phyloP scores from a whole-genome alignment of 2,888 invertebrate species.

The Rhaphigaster nebulosa region DNA sequence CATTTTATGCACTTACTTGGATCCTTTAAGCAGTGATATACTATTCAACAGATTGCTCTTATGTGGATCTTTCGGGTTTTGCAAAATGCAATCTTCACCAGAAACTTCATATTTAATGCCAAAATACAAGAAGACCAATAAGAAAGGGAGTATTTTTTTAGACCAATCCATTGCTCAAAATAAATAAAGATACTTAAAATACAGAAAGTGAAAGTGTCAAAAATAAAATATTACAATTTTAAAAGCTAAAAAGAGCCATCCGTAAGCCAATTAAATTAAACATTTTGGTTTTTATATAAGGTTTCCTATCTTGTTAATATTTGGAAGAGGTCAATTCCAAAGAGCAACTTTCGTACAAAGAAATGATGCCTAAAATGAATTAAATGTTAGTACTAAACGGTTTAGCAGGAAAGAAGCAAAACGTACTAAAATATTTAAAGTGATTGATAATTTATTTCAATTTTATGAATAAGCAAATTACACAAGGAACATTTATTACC shows the following conservation, averaged over 20 bases:
- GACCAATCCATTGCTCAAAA: background rate
- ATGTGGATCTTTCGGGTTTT: constrained; percentile 51
- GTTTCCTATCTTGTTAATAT: background rate
- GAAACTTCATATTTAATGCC: constrained; percentile 15
- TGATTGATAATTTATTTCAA: no score
- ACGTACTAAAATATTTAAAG: background rate
- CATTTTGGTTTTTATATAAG: background rate
- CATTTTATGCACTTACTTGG: constrained; percentile 48
- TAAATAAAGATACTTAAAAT: background rate
- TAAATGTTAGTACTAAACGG: background rate
- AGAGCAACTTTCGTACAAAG: background rate
- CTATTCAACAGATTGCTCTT: constrained; percentile 57
- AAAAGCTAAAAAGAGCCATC: background rate
- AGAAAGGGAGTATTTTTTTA: constrained; percentile 21
- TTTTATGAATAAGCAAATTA: no score
- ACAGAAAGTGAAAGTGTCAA: background rate
- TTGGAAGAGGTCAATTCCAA: background rate
- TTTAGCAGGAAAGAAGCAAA: background rate
- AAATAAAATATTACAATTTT: background rate
- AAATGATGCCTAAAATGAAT: background rate
- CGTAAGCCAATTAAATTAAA: background rate
- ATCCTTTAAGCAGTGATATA: constrained; percentile 59
- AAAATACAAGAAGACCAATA: background rate
- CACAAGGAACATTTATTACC: no score
- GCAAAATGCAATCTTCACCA: constrained; percentile 59